Conservation (phyloP, 2,113 vertebrate genomes). For the Lathamus discolor region DNA sequence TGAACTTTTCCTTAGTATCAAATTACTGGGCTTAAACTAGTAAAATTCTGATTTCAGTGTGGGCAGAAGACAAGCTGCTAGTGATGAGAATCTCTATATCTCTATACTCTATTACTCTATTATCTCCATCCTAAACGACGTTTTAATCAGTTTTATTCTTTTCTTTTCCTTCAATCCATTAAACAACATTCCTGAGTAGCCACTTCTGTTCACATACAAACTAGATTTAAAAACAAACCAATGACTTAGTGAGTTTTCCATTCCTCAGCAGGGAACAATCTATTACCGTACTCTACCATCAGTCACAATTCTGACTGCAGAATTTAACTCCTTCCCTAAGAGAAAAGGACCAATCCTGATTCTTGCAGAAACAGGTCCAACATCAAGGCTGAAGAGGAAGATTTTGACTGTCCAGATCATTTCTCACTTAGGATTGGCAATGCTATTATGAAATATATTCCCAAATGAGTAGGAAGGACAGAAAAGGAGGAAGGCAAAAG, state of each 20-base stretch:
- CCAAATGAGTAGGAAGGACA: neutral
- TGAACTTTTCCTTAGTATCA: slow-evolving; percentile 22
- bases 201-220: neutral
- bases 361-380: neutral
- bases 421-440: neutral
- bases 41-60: neutral
- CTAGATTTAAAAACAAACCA: neutral
- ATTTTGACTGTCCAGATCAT: neutral
- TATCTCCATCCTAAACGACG: neutral
- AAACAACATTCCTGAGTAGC: neutral
- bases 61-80: neutral
- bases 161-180: neutral
- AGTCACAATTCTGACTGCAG: neutral
- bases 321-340: neutral
- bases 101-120: neutral
- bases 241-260: neutral
- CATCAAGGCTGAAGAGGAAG: neutral
- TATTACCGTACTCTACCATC: neutral
- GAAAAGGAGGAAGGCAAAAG: neutral
- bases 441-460: neutral
- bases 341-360: neutral
- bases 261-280: neutral
- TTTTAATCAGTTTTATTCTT: neutral
- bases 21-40: slow-evolving; percentile 8
- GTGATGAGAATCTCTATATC: neutral